phyloP scores from a whole-genome alignment of 2,797 vertebrate genomes.

The Danio choprae region DNA sequence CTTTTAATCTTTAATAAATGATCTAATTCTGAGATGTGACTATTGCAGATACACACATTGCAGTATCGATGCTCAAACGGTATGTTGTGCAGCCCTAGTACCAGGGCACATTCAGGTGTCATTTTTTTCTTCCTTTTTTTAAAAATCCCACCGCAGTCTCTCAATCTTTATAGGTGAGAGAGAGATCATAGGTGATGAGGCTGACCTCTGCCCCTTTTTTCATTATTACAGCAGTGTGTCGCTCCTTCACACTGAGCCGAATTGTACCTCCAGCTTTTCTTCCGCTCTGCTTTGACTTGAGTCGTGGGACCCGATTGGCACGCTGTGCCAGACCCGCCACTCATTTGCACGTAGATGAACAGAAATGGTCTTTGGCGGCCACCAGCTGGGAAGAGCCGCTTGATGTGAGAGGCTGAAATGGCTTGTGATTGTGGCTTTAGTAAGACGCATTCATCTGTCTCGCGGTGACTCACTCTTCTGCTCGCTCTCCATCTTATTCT shows the following conservation, averaged over 20 bases:
- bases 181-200: neutral
- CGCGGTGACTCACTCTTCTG: constrained; percentile 14
- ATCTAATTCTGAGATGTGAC: no score
- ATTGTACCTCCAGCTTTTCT: constrained; percentile 2
- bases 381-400: constrained; percentile 33
- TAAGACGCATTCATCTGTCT: constrained; percentile 28
- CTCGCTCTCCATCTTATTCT: constrained; percentile 31
- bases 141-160: neutral
- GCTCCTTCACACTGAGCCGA: constrained; percentile 11
- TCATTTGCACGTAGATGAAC: constrained; percentile 61
- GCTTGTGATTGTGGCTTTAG: constrained; percentile 45
- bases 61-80: no score
- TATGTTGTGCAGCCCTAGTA: no score
- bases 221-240: neutral
- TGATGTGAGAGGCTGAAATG: constrained; percentile 33
- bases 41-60: no score
- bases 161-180: constrained; percentile 4
- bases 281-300: neutral
- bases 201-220: neutral
- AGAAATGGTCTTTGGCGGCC: constrained; percentile 35
- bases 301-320: constrained; percentile 16
- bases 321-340: neutral
- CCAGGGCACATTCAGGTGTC: no score
- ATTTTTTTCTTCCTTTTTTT: no score
- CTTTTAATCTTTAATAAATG: no score